These are phyloP conservation scores for Gila robusta DNA, from an alignment of 2,797 vertebrate species.

Conservation along the genomic window DNA sequence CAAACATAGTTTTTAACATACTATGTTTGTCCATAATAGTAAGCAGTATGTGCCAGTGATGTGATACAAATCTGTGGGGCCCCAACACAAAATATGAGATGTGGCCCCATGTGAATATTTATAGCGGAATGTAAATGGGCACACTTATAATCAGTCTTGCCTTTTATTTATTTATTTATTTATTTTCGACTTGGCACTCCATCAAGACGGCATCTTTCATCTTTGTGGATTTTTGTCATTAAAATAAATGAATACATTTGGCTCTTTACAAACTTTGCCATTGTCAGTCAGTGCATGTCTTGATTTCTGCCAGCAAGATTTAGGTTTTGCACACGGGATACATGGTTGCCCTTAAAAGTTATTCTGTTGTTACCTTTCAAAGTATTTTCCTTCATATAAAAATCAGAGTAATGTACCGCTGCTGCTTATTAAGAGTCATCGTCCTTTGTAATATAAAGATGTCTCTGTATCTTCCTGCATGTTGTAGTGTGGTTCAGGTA, in stretches of 20 bases:
- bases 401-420: background rate
- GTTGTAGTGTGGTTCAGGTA: slow-evolving; percentile 25
- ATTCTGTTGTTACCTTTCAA: background rate
- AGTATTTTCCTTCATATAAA: background rate
- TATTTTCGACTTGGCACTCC: background rate
- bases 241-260: background rate
- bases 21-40: background rate
- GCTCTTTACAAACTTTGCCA: background rate
- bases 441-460: background rate
- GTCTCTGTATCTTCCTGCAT: background rate
- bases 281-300: background rate
- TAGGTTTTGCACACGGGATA: background rate
- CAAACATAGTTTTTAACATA: background rate
- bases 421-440: background rate
- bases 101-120: background rate
- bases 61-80: background rate
- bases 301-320: background rate
- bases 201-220: background rate
- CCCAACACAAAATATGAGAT: background rate
- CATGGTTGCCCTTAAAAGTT: background rate
- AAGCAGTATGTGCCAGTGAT: background rate
- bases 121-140: background rate
- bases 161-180: background rate
- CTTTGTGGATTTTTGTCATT: background rate
- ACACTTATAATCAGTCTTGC: background rate